Conservation (phyloP, 2,888 invertebrate species). For the Plutella xylostella region DNA sequence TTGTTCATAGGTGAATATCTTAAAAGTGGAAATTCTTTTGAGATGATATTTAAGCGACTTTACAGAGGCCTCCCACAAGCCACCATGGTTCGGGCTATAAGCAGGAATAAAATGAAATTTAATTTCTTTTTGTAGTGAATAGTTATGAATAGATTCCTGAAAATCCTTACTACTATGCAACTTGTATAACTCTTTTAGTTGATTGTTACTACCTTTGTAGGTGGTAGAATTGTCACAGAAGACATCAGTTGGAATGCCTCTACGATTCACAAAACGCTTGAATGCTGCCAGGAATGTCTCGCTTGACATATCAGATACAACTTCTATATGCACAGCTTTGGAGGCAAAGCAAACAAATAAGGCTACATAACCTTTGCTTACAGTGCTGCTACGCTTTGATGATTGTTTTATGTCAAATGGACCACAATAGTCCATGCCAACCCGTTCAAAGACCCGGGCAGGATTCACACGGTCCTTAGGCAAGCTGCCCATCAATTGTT, state of each 20-base stretch:
- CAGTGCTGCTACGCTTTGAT: background rate
- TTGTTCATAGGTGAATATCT: constrained; percentile 9
- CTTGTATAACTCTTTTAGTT: background rate
- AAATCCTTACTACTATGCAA: background rate
- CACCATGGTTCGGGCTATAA: constrained; percentile 1
- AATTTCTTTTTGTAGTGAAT: background rate
- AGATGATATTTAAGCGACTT: constrained; percentile 7
- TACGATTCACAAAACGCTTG: background rate
- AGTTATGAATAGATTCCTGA: background rate
- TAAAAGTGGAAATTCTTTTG: background rate
- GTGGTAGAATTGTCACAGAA: constrained; percentile 1
- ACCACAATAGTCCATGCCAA: constrained; percentile 10
- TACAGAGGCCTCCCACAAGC: constrained; percentile 2
- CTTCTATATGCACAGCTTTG: constrained; percentile 2
- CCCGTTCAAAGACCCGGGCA: constrained; percentile 3
- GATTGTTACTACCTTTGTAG: constrained; percentile 1
- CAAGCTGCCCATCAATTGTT: constrained; percentile 8
- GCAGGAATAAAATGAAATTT: constrained; percentile 1
- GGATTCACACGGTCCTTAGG: constrained; percentile 5
- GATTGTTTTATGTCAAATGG: constrained; percentile 11
- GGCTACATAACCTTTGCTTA: constrained; percentile 8
- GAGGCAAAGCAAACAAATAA: constrained; percentile 8
- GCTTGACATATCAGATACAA: constrained; percentile 1
- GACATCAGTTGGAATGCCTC: background rate
- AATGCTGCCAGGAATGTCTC: constrained; percentile 2